phyloP scores from a whole-genome alignment of 2,113 vertebrate genomes.

The Cathartes aura region DNA sequence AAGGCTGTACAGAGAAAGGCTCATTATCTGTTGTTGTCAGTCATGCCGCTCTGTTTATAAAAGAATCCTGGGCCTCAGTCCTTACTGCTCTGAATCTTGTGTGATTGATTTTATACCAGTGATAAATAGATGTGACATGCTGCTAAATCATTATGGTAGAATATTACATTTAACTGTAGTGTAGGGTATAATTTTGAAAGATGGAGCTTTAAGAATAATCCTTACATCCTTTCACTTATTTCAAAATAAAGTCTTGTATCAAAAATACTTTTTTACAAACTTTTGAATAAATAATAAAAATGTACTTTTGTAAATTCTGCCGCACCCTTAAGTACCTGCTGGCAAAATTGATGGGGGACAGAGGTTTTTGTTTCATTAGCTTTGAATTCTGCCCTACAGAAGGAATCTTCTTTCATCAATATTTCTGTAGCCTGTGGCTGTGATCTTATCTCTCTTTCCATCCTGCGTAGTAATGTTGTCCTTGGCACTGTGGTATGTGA shows the following conservation, averaged over 20 bases:
- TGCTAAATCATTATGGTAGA: neutral
- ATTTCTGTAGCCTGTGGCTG: neutral
- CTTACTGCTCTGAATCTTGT: neutral
- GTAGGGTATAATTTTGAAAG: neutral
- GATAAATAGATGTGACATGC: neutral
- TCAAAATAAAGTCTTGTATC: neutral
- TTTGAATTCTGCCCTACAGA: neutral
- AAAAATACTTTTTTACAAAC: neutral
- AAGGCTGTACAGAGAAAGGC: neutral
- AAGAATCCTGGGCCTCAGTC: neutral
- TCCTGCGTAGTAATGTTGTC: neutral
- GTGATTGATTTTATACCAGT: neutral
- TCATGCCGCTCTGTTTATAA: neutral
- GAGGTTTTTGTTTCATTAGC: neutral
- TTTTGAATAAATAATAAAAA: neutral
- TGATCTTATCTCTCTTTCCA: neutral
- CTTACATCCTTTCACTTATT: neutral
- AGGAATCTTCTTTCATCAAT: neutral
- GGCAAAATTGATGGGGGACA: neutral
- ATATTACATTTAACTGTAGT: neutral
- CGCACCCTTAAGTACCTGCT: neutral
- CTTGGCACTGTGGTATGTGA: neutral
- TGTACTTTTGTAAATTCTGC: neutral
- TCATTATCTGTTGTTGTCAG: neutral
- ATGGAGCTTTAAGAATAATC: neutral